Base-by-base conservation (phyloP, 2,888 invertebrate genomes). In the Amaurobius ferox region DNA sequence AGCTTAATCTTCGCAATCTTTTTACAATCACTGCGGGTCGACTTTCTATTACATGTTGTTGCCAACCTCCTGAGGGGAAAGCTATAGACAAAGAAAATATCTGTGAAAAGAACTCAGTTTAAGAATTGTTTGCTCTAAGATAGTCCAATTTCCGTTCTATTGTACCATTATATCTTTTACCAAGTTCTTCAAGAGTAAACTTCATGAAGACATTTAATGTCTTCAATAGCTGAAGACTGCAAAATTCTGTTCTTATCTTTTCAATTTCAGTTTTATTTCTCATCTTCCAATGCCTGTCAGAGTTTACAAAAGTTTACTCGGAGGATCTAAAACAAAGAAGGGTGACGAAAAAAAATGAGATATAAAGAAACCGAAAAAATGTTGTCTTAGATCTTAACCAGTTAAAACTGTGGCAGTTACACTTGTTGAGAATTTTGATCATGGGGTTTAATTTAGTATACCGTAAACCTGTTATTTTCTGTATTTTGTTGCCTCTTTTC, bases 121-220 rank as follows among this genome's bases (percentile, higher is more conserved):
- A 23, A 62, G 67, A 77, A 77, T 48, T 19, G 26, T 32, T 26
- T 48, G 48, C 48, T 78, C 68, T 30, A 61, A 48, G 19, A 6
- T 40, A 35, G 74, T 40, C 74, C 64, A 44, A 32, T 40, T 39
- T 23, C 40, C 70, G 19, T 19, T 39, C 19, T 72, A 61, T 26
- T 26, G 5, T 26, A 13, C 28, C 23, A 23, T 19, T 23, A 23
- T 26, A 39, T 35, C 13, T 13, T 23, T 11, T 39, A 23, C 35
- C 23, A 35, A 19, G 19, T 19, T 19, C 39, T 9, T 39, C 35
- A 32, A 23, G 26, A n/a, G 5, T 29, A n/a, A 79, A 79, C 72
- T 71, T 48, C 73, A 30, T 68, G 73, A 73, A 67, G 74, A 67
- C 68, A 28, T 74, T 73, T 80, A 73, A 70, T 70, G 62, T 78